Conservation (phyloP, 92 coral and sea anemone genomes). For the Epizoanthus ramosus region DNA sequence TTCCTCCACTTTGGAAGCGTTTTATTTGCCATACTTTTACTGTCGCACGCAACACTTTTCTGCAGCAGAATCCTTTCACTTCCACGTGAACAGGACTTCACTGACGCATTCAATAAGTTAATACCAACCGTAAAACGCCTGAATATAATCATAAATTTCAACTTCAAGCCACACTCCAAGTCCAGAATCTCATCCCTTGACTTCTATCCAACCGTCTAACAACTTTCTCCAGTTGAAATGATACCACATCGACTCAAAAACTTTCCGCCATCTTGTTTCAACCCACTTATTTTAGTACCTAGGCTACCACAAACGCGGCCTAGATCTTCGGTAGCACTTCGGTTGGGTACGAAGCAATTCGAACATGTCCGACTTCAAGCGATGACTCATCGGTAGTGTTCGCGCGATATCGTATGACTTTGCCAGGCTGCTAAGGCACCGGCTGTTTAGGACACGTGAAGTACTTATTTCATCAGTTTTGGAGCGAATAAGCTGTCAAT, state of each 20-base stretch:
- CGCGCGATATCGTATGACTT: background rate
- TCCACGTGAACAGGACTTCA: constrained; percentile 31
- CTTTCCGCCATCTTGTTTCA: constrained; percentile 10
- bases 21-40: constrained; percentile 64
- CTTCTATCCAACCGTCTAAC: background rate
- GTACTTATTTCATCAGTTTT: background rate
- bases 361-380: background rate
- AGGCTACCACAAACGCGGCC: background rate
- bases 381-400: constrained; percentile 5
- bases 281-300: background rate
- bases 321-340: background rate
- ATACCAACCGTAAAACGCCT: constrained; percentile 20
- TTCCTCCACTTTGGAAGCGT: constrained; percentile 80
- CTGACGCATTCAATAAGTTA: background rate
- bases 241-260: background rate
- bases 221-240: background rate
- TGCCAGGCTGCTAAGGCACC: constrained; percentile 35
- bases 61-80: background rate
- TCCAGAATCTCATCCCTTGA: background rate
- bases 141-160: constrained; percentile 14
- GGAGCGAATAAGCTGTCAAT: background rate
- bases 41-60: background rate
- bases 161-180: background rate
- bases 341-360: background rate
- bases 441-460: constrained; percentile 31